Conservation (phyloP, 1,140 invertebrate species). For the Drosophila auraria region DNA sequence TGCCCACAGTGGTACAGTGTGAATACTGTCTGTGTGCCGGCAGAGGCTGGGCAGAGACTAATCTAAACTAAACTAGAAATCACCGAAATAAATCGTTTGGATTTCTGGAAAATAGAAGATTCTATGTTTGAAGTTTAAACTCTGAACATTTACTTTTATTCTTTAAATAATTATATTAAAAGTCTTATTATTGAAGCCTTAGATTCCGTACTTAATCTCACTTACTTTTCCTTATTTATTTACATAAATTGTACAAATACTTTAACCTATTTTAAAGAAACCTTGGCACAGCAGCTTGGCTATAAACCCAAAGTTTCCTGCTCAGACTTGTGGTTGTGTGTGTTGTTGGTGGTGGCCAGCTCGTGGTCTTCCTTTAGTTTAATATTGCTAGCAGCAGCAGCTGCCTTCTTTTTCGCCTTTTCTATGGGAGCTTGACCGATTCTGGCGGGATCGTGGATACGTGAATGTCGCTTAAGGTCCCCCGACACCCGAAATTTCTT, state of each 20-base stretch:
- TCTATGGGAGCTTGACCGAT: not conserved
- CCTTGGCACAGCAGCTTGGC: constrained; percentile 59
- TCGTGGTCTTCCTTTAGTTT: constrained; percentile 39
- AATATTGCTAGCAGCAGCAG: not conserved
- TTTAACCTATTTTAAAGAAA: constrained; percentile 51
- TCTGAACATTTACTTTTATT: not conserved
- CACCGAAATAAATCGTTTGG: no score
- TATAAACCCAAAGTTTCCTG: constrained; percentile 72
- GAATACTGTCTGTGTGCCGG: no score
- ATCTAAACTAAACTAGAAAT: not conserved
- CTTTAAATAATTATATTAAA: constrained; percentile 1
- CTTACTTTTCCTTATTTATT: not conserved
- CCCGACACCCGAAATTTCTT: constrained; percentile 94
- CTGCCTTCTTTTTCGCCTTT: constrained; percentile 8
- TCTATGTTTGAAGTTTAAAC: not conserved
- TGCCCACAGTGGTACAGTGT: no score
- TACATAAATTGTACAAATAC: constrained; percentile 21
- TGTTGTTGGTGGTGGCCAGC: not conserved
- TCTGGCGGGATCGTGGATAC: constrained; percentile 88
- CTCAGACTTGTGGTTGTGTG: constrained; percentile 64
- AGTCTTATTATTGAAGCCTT: constrained; percentile 8
- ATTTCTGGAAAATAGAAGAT: no score
- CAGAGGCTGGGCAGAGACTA: no score
- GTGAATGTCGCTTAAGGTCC: constrained; percentile 95
- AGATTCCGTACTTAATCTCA: not conserved